Evolutionary conservation across 2,888 invertebrate species (phyloP), one percentile per base, ranked within the genome.

Genomic region (Phanerotoma sp.): DNA sequence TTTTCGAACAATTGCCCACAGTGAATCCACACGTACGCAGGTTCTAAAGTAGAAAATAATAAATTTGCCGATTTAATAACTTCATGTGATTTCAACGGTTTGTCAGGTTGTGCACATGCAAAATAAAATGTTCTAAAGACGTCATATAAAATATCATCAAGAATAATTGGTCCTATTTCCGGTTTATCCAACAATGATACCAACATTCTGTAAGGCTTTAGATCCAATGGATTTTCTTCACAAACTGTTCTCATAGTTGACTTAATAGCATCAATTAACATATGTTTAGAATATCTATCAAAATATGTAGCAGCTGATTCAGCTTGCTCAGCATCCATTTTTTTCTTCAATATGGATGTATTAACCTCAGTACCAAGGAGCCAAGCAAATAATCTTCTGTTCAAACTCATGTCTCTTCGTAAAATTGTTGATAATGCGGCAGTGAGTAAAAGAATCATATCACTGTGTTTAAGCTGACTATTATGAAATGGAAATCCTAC

Each of bases 391-490:
- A 94, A 79, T 28, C 93, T 83, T 62, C 89, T 83, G 75, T 95
- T 95, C 11, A 95, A 80, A 22, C 93, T 93, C 90, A 93, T 93
- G 73, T 95, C 94, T 57, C 95, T 80, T 38, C 93, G 79, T 45
- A 94, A 78, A 60, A 95, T 87, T 5, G 87, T 86, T 35, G 83
- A 81, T 48, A 93, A 78, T 21, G 88, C 86, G 53, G 90, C 86
- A 20, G 87, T 88, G 6, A 90, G 85, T 58, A 91, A 77, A 51
- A 83, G 81, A 44, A 87, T 84, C 82, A 89, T 83, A 72, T 92
- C 90, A 7, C 82, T 79, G 63, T 83, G 82, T 11, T 81, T 77
- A 45, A 88, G 80, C 69, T 89, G 88, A 57, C 84, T 86, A 68
- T 88, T 89, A 69, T 91, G 89, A 81, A 93, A 86, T 13, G 93